Evolutionary conservation across 2,797 vertebrate genomes (phyloP), one percentile per base, ranked within the genome.

Genomic region (Pygocentrus nattereri): DNA sequence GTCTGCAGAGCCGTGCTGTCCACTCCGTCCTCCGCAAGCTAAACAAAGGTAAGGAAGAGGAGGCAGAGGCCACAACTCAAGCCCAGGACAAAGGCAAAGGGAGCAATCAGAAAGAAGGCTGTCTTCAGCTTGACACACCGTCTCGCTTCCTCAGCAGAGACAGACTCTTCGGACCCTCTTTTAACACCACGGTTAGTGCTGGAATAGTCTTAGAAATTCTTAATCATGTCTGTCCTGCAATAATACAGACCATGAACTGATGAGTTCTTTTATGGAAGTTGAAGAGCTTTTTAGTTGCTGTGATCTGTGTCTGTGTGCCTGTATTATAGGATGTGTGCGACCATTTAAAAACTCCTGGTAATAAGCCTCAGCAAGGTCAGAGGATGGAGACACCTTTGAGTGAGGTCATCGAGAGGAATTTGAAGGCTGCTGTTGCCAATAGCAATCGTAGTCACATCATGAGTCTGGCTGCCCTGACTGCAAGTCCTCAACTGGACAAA

Each of bases 121-220:
- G 93, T 0, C 90, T 97, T 72, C 95, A 96, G 78, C 94, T 98
- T 85, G 98, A 99, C 85, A 99, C 98, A 0, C 98, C 98, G 0
- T 99, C 98, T 5, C 97, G 97, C 50, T 99, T 99, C 87, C 94
- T 99, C 83, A 97, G 95, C 85, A 95, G 95, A 92, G 96, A 98
- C 91, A 95, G 96, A 83, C 95, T 97, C 1, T 99, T 98, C 86
- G 97, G 97, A 76, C 97, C 97, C 15, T 94, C 96, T 3, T 99
- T 99, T 88, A 96, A 98, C 83, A 93, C 97, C 62, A 96, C 97
- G 95, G 96, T 97, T 85, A 65, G 69, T 50, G 50, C 19, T 56
- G 5, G 87, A 31, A 86, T 92, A 85, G 93, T 54, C 76, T 23
- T 11, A 47, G 16, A 61, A 30, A 19, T 21, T 5, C 16, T 21